phyloP scores from a whole-genome alignment of 2,113 vertebrate genomes.

The Turnix velox region DNA sequence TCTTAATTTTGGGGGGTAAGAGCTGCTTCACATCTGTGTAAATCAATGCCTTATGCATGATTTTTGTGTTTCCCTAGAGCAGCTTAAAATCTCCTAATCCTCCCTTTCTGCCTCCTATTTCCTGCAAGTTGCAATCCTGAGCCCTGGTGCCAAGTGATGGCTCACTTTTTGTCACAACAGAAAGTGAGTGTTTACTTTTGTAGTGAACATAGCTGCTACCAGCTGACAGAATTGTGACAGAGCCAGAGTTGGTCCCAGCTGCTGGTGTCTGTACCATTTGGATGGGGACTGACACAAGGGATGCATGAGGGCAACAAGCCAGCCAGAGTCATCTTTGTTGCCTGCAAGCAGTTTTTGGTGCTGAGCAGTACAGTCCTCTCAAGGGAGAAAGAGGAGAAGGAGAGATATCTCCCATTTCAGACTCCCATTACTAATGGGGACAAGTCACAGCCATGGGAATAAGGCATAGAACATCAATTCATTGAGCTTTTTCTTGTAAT shows the following conservation, averaged over 20 bases:
- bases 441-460: background rate
- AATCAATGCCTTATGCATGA: background rate
- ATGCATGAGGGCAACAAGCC: background rate
- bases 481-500: constrained; percentile 54
- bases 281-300: background rate
- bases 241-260: background rate
- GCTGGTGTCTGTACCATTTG: background rate
- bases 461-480: constrained; percentile 30
- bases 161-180: background rate
- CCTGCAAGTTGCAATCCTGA: background rate
- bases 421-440: constrained; percentile 44
- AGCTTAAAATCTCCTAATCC: constrained; percentile 11
- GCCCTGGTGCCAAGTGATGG: background rate
- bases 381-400: background rate
- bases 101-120: background rate
- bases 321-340: background rate
- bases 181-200: background rate
- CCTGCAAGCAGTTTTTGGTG: background rate
- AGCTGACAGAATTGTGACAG: background rate
- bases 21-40: background rate
- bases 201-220: background rate
- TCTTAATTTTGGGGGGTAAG: background rate
- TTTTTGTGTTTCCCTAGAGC: background rate
- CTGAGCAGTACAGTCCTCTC: background rate
- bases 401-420: constrained; percentile 13